phyloP scores from a whole-genome alignment of 2,113 vertebrate species.

The Peromyscus polionotus region DNA sequence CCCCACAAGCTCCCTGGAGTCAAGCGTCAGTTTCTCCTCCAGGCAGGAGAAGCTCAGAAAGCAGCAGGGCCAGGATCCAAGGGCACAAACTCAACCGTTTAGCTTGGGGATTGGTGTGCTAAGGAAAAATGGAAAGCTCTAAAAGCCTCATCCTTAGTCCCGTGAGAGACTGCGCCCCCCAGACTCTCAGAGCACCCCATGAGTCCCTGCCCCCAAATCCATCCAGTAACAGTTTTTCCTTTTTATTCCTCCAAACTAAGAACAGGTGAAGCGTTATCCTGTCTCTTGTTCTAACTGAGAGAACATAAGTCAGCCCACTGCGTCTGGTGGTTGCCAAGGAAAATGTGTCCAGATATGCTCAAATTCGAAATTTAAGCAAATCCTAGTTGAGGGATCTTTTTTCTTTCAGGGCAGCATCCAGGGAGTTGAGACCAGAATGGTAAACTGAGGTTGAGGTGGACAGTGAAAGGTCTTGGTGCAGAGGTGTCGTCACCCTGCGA shows the following conservation, averaged over 20 bases:
- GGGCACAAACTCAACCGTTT: background rate
- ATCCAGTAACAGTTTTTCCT: background rate
- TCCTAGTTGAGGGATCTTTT: background rate
- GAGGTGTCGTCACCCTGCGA: background rate
- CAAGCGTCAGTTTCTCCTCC: background rate
- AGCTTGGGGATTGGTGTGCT: background rate
- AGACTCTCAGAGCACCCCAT: background rate
- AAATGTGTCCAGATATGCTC: background rate
- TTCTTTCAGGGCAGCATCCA: background rate
- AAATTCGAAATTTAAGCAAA: background rate
- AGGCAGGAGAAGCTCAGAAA: background rate
- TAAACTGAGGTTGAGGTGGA: slow-evolving; percentile 26
- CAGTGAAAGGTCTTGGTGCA: background rate
- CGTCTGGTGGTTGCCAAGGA: background rate
- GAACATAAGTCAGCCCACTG: background rate
- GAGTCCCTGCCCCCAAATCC: background rate
- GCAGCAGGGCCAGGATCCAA: background rate
- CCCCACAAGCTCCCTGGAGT: background rate
- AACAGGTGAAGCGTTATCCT: background rate
- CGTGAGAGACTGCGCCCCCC: background rate
- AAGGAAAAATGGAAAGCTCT: background rate
- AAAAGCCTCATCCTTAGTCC: background rate
- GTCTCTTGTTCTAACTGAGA: background rate
- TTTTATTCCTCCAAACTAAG: background rate
- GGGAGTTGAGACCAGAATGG: background rate